These are phyloP conservation scores for Hyppa rectilinea DNA, from an alignment of 2,888 invertebrate species.

Conservation along the genomic window DNA sequence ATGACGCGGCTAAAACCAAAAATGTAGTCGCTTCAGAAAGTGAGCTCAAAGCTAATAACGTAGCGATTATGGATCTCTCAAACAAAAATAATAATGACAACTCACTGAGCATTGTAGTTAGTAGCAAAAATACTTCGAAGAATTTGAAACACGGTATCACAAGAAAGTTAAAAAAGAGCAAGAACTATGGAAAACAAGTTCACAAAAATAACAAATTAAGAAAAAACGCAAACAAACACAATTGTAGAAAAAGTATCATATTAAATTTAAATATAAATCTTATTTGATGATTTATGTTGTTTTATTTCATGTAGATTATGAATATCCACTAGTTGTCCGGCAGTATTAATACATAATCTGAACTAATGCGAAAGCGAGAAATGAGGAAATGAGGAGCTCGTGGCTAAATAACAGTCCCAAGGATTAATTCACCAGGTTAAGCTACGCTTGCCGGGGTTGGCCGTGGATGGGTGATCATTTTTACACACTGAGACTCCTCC, in stretches of 20 bases:
- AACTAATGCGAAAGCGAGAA: no score
- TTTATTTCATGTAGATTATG: slow-evolving; percentile 12
- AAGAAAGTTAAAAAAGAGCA: not conserved
- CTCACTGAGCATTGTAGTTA: not conserved
- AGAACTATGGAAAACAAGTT: not conserved
- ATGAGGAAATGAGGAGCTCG: no score
- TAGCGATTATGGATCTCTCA: not conserved
- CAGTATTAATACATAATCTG: no score
- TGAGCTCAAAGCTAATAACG: not conserved
- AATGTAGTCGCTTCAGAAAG: not conserved
- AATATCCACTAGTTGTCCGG: no score
- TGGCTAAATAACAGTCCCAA: no score
- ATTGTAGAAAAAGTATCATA: slow-evolving; percentile 35
- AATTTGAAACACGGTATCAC: not conserved
- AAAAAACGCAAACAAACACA: not conserved
- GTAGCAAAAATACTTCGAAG: not conserved
- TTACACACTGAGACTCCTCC: no score
- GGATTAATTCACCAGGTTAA: no score
- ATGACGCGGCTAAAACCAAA: not conserved
- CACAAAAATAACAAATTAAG: not conserved
- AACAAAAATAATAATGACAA: not conserved
- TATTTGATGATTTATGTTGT: not conserved
- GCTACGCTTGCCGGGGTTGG: no score
- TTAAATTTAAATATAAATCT: slow-evolving; percentile 56
- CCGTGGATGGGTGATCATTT: no score